Percentiles rank a stretch among this genome's conserved stretches.
Conservation (phyloP, 2,113 vertebrate genomes). For the Cinclus mexicanus region DNA sequence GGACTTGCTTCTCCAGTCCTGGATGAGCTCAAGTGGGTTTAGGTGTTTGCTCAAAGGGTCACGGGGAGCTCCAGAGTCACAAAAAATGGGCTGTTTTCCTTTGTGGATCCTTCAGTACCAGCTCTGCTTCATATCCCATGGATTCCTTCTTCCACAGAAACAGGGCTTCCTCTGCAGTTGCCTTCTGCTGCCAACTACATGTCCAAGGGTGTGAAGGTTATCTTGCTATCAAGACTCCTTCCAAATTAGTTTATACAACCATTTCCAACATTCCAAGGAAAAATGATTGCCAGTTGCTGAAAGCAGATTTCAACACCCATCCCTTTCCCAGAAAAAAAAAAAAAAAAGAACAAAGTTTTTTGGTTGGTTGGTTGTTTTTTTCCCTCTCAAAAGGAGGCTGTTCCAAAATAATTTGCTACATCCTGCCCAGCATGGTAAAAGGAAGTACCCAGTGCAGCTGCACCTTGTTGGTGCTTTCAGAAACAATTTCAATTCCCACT, state of each 20-base stretch:
- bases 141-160: background rate
- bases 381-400: conserved; percentile 19
- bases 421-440: conserved; percentile 47
- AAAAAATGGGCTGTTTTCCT: accelerated
- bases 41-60: background rate
- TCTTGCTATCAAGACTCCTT: background rate
- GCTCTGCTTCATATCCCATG: background rate
- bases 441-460: conserved; percentile 72
- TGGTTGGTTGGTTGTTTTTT: background rate
- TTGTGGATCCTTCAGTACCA: background rate
- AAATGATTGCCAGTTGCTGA: background rate
- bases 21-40: accelerated
- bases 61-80: background rate
- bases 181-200: background rate
- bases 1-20: background rate
- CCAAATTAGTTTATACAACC: background rate
- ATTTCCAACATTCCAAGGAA: background rate
- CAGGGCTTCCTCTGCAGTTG: background rate
- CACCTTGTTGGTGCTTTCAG: conserved; percentile 64
- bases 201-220: background rate
- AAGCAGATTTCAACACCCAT: background rate
- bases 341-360: background rate
- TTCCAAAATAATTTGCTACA: conserved; percentile 64
- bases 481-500: conserved; percentile 79
- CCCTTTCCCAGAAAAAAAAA: background rate